Evolutionary conservation across 2,797 vertebrate species (phyloP).

Genomic region (Mycteria americana): DNA sequence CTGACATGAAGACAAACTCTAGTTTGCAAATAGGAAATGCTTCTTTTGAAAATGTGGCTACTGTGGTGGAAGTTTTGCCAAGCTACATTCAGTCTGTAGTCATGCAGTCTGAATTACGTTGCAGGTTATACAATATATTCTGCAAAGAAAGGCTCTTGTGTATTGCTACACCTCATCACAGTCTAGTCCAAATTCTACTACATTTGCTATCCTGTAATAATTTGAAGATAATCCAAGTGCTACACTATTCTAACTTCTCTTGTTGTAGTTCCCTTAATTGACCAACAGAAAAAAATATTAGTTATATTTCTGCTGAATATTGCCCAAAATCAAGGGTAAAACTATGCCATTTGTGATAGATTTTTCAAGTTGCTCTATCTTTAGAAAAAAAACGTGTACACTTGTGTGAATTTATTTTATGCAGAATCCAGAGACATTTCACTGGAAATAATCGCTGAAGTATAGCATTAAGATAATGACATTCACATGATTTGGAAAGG

Average conservation of each 20-base stretch:
- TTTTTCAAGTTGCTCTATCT: neutral
- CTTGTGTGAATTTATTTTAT: neutral
- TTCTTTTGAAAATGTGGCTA: neutral
- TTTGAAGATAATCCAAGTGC: neutral
- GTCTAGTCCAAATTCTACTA: neutral
- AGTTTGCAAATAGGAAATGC: neutral
- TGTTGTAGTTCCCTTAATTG: neutral
- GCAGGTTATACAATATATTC: neutral
- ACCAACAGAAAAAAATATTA: neutral
- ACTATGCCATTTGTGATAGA: neutral
- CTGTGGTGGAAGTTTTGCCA: neutral
- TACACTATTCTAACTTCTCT: neutral
- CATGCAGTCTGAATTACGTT: neutral
- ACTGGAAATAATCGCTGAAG: neutral
- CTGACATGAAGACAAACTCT: neutral
- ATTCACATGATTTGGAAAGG: neutral
- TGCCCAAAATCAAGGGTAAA: neutral
- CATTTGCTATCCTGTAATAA: neutral
- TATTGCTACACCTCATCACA: neutral
- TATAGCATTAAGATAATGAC: neutral
- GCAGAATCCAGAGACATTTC: neutral
- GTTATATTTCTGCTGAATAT: neutral
- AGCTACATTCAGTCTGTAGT: neutral
- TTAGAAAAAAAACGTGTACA: neutral
- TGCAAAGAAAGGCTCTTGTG: neutral